These are phyloP conservation scores for Aurelia coerulea DNA, from an alignment of 30 jellyfish, hydroid and myxozoan species.

Conservation along the genomic window DNA sequence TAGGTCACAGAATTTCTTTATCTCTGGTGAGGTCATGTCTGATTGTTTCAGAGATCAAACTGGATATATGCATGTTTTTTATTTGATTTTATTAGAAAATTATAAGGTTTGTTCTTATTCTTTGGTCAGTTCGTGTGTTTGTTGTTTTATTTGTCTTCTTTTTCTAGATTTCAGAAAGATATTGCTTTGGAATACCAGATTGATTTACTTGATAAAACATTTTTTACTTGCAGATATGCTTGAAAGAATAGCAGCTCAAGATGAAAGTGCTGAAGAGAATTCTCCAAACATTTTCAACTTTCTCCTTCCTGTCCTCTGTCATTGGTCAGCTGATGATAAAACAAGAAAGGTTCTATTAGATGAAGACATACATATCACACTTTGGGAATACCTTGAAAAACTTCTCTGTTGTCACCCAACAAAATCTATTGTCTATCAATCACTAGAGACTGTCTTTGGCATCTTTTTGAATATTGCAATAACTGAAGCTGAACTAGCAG, in stretches of 20 bases:
- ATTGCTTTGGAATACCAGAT: no score
- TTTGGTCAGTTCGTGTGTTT: no score
- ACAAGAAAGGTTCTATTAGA: constrained; percentile 34
- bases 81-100: no score
- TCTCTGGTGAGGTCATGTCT: no score
- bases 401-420: background rate
- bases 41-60: background rate
- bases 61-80: no score
- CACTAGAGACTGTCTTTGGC: constrained; percentile 40
- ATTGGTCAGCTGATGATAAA: constrained; percentile 65
- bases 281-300: constrained; percentile 48
- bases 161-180: no score
- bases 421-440: background rate
- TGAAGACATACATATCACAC: background rate
- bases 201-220: no score
- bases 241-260: background rate
- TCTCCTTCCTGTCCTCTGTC: constrained; percentile 64
- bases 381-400: constrained; percentile 13
- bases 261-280: background rate
- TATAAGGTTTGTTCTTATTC: no score
- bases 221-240: no score
- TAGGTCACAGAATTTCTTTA: no score
- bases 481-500: constrained; percentile 32
- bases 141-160: no score
- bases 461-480: constrained; percentile 46